Evolutionary conservation across 2,113 vertebrate species (phyloP), one percentile per base, ranked within the genome.

Genomic region (Microcebus jonahi): DNA sequence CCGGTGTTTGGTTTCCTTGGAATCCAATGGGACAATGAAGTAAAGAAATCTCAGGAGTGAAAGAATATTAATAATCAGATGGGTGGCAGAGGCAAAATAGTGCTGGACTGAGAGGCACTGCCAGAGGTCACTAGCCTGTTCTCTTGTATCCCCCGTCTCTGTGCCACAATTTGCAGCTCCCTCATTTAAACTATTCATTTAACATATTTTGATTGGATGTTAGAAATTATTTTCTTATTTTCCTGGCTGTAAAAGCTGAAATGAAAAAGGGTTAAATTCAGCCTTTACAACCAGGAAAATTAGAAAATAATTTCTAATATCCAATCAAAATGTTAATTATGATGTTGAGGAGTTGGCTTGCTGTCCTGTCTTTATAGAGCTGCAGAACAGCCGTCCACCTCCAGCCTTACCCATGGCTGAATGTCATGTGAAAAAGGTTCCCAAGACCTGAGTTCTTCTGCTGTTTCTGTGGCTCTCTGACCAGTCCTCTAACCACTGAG

Each of bases 1-100:
- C 36, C 5, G 2, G 70, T 76, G 71, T 97, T 48, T 96, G 61
- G 34, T 92, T 97, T 94, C 21, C 42, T 88, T 96, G 82, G 59
- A n/a, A 39, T 53, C 29, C 67, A 42, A 0, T 77, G 65, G 50
- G 63, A 11, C 29, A 63, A 21, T 4, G 68, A 94, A 76, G 11
- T 68, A 89, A n/a, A 92, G n/a, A 82, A 73, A 63, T 90, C n/a
- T 50, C 31, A 88, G 77, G 65, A 13, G 21, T 79, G 82, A 80
- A 57, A 87, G 81, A 87, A 34, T 57, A 57, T 57, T 57, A 63
- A n/a, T 17, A 42, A 70, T 48, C 45, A 42, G 34, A 27, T 11
- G 39, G 45, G 25, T 11, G 55, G 81, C 48, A 79, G 55, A 68
- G 48, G 27, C 50, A 88, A 83, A 84, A 39, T 15, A 29, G 20